Percentiles rank a stretch among this genome's conserved stretches.
Conservation (phyloP, 2,888 invertebrate genomes). For the Slavum lentiscoides region DNA sequence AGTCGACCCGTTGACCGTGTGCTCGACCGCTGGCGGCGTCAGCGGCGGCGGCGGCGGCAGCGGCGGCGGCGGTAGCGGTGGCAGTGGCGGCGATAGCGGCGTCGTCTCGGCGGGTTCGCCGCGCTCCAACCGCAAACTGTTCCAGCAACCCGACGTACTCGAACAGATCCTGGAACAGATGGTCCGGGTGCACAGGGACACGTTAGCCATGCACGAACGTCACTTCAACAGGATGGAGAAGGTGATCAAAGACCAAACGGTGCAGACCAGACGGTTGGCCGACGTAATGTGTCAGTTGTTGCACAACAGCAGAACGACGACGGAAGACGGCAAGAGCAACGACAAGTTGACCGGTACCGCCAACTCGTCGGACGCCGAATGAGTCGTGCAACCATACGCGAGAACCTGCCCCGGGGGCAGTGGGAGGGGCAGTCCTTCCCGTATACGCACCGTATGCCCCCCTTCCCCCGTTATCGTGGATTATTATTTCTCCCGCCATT, state of each 20-base stretch:
- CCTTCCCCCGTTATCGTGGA: no score
- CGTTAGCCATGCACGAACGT: conserved; percentile 14
- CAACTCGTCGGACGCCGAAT: background rate
- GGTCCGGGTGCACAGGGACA: conserved; percentile 11
- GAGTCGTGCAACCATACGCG: background rate
- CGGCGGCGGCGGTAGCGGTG: background rate
- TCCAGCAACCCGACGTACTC: conserved; percentile 26
- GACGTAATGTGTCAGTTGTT: conserved; percentile 31
- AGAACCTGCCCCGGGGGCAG: no score
- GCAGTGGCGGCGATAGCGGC: background rate
- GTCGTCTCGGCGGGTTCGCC: background rate
- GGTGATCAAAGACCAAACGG: conserved; percentile 20
- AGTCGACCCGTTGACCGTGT: conserved; percentile 36
- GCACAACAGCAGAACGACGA: background rate
- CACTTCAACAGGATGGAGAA: conserved; percentile 26
- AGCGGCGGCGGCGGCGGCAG: background rate
- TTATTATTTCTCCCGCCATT: no score
- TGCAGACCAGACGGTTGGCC: conserved; percentile 27
- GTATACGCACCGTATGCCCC: no score
- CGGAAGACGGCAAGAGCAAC: background rate
- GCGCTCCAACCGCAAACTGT: background rate
- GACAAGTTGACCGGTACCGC: conserved; percentile 2
- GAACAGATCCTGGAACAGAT: conserved; percentile 39
- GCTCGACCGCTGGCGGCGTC: conserved; percentile 9
- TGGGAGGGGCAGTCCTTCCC: no score